Percentiles rank a stretch among this genome's conserved stretches.
Conservation (phyloP, 2,113 vertebrate species). For the Gymnobelideus leadbeateri region DNA sequence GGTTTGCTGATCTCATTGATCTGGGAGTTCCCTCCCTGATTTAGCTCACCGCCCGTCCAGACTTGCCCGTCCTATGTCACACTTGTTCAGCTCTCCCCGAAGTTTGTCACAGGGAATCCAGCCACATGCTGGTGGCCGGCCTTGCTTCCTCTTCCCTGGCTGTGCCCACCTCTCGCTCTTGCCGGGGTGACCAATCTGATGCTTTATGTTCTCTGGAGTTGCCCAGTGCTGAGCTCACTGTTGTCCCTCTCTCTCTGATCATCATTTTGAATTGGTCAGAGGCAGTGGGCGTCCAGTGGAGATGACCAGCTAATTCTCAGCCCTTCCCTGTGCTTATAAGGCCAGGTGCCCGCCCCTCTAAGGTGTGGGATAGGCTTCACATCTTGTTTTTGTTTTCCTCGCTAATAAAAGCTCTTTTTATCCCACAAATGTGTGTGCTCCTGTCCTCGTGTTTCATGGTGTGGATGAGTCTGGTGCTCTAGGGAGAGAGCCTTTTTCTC, state of each 20-base stretch:
- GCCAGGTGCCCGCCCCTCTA: conserved; percentile 15
- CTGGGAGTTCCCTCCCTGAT: neutral
- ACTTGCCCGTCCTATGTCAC: neutral
- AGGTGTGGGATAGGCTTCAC: conserved; percentile 67
- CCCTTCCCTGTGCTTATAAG: conserved; percentile 30
- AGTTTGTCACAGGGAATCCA: neutral
- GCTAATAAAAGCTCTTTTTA: conserved; percentile 43
- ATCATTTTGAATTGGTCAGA: neutral
- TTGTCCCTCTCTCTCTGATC: neutral
- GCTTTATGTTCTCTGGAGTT: neutral
- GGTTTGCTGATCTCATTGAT: neutral
- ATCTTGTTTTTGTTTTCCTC: conserved; percentile 51
- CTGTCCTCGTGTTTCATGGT: conserved; percentile 65
- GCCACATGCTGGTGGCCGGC: neutral
- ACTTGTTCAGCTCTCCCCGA: neutral
- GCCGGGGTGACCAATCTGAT: neutral
- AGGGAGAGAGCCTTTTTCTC: neutral
- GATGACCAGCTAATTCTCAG: conserved; percentile 39
- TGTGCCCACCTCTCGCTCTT: too few relatives aligned
- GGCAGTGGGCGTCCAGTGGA: neutral
- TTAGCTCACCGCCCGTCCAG: neutral
- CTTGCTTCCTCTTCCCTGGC: too few relatives aligned
- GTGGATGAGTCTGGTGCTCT: conserved; percentile 50
- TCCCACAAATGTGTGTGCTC: conserved; percentile 69
- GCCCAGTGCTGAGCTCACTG: neutral